phyloP scores from a whole-genome alignment of 2,888 invertebrate genomes.

The Athalia cordata region DNA sequence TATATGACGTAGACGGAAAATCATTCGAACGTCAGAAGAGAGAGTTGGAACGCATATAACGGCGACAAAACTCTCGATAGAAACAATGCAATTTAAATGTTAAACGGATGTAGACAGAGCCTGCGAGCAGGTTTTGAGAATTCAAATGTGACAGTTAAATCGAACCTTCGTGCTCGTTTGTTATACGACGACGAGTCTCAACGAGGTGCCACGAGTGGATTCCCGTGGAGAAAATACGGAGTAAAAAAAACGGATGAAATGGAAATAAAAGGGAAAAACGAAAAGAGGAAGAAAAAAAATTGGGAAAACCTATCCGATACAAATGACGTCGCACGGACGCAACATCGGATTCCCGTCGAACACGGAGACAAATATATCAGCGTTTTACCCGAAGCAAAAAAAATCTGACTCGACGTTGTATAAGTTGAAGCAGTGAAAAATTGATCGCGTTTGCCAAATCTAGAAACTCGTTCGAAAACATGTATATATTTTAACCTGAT shows the following conservation, averaged over 20 bases:
- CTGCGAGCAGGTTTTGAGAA: slow-evolving; percentile 54
- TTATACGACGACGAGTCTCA: slow-evolving; percentile 49
- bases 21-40: slow-evolving; percentile 33
- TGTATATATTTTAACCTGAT: neutral
- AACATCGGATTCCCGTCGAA: slow-evolving; percentile 40
- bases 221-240: neutral
- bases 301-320: slow-evolving; percentile 37
- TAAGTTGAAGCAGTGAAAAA: neutral
- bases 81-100: slow-evolving; percentile 68
- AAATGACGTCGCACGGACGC: slow-evolving; percentile 48
- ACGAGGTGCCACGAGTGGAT: neutral
- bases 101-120: slow-evolving; percentile 59
- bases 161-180: slow-evolving; percentile 64
- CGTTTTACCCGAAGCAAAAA: slow-evolving; percentile 8
- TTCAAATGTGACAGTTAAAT: slow-evolving; percentile 67
- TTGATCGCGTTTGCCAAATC: neutral
- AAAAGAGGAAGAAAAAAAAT: neutral
- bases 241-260: neutral
- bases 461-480: neutral
- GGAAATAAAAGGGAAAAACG: neutral
- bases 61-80: slow-evolving; percentile 59
- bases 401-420: neutral
- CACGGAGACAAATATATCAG: slow-evolving; percentile 36
- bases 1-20: slow-evolving; percentile 7
- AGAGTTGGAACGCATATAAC: neutral